A percentile compares a stretch with the other conserved stretches of the same genome.
phyloP scores from a whole-genome alignment of 2,888 invertebrate species.

The Andricus quercusramuli region DNA sequence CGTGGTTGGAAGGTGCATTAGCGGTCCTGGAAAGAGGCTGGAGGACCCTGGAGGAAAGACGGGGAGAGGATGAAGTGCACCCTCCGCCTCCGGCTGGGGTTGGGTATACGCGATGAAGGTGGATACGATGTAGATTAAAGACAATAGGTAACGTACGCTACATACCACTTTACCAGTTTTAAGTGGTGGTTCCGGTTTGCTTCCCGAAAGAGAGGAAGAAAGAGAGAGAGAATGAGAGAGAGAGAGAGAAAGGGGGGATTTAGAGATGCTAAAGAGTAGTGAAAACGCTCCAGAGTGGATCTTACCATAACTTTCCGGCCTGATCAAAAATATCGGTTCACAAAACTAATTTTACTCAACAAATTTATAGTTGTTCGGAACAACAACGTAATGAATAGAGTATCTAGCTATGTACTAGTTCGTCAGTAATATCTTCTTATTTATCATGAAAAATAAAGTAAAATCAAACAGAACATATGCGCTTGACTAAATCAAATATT shows the following conservation, averaged over 20 bases:
- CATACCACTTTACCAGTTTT: slow-evolving; percentile 42
- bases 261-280: slow-evolving; percentile 20
- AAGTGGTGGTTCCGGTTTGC: slow-evolving; percentile 36
- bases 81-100: not conserved
- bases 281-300: slow-evolving; percentile 8
- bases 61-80: slow-evolving; percentile 26
- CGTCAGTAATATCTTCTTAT: too few relatives aligned
- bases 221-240: not conserved
- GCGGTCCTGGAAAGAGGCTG: slow-evolving; percentile 35
- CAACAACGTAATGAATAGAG: not conserved
- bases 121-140: slow-evolving; percentile 39
- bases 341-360: not conserved
- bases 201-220: slow-evolving; percentile 3
- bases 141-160: slow-evolving; percentile 42
- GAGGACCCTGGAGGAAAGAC: slow-evolving; percentile 31
- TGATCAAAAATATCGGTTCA: slow-evolving; percentile 1
- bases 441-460: not conserved
- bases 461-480: not conserved
- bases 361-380: not conserved
- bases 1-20: slow-evolving; percentile 32
- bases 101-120: slow-evolving; percentile 35
- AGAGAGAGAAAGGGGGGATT: slow-evolving; percentile 15
- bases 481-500: too few relatives aligned
- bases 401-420: not conserved
- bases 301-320: slow-evolving; percentile 1